Conservation (phyloP, 1,140 invertebrate species). For the Stenopsyche tienmushanensis region DNA sequence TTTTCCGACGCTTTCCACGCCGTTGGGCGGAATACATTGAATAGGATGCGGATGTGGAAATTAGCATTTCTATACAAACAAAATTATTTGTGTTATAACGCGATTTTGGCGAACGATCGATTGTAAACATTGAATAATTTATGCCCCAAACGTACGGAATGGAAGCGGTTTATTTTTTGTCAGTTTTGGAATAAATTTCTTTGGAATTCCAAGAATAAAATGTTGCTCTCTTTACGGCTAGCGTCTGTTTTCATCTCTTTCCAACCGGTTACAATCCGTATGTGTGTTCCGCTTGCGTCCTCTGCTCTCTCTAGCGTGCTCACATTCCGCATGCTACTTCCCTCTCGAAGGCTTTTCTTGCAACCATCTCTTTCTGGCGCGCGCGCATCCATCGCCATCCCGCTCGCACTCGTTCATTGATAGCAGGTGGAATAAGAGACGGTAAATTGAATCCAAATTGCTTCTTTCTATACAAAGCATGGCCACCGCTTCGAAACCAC, state of each 20-base stretch:
- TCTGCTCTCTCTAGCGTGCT: background rate
- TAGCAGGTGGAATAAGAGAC: slow-evolving; percentile 22
- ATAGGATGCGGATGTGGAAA: too few species aligned
- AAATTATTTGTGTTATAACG: too few species aligned
- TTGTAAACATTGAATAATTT: too few species aligned
- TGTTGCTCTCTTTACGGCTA: background rate
- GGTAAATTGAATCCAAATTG: slow-evolving; percentile 40
- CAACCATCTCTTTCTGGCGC: background rate
- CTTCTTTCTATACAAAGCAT: slow-evolving; percentile 35
- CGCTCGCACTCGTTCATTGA: slow-evolving; percentile 5
- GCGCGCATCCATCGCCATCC: slow-evolving; percentile 14
- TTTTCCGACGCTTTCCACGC: too few species aligned
- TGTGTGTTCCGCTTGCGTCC: background rate
- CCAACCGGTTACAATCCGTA: too few species aligned
- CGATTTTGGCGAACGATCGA: too few species aligned
- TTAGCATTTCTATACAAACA: too few species aligned
- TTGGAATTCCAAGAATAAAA: background rate
- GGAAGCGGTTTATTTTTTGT: background rate
- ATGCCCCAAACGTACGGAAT: too few species aligned
- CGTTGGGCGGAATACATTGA: too few species aligned
- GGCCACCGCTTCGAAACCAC: slow-evolving; percentile 10
- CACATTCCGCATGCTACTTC: background rate
- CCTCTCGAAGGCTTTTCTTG: slow-evolving; percentile 7
- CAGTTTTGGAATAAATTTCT: background rate
- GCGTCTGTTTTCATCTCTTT: background rate